Evolutionary conservation across 2,888 invertebrate species (phyloP).

Genomic region (Trichopoda pennipes): DNA sequence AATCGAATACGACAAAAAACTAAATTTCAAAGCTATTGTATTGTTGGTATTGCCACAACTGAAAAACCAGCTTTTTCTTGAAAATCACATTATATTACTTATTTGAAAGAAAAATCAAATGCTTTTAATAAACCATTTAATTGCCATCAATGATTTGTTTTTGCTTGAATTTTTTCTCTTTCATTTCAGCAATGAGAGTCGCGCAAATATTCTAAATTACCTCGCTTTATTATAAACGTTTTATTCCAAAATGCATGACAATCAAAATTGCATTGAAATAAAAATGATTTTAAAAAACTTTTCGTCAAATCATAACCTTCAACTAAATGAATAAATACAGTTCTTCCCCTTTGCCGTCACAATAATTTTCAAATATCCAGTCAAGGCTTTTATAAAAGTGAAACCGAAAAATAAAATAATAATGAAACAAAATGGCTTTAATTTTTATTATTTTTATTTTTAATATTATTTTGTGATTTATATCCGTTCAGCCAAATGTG

Average conservation of each 20-base stretch:
- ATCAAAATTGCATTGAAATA: neutral
- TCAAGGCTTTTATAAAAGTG: constrained; percentile 58
- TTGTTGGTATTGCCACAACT: too few species aligned
- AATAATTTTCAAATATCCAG: constrained; percentile 40
- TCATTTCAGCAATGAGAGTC: neutral
- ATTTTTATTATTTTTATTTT: constrained; percentile 40
- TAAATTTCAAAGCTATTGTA: too few species aligned
- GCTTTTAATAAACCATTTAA: too few species aligned
- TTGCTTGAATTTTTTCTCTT: too few species aligned
- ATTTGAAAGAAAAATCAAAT: too few species aligned
- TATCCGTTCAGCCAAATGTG: constrained; percentile 70
- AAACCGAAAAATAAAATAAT: constrained; percentile 28
- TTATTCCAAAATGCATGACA: too few species aligned
- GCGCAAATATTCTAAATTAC: neutral
- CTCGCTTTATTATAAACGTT: too few species aligned
- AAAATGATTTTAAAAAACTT: constrained; percentile 3
- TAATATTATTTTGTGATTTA: constrained; percentile 69
- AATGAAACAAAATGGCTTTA: constrained; percentile 28
- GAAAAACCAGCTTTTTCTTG: too few species aligned
- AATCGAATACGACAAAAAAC: too few species aligned
- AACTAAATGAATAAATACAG: constrained; percentile 20
- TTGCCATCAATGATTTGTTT: too few species aligned
- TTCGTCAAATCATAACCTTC: constrained; percentile 18
- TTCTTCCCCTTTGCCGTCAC: constrained; percentile 3
- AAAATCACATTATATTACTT: too few species aligned